Evolutionary conservation across 2,888 invertebrate species (phyloP).

Genomic region (Cylindroiulus punctatus): DNA sequence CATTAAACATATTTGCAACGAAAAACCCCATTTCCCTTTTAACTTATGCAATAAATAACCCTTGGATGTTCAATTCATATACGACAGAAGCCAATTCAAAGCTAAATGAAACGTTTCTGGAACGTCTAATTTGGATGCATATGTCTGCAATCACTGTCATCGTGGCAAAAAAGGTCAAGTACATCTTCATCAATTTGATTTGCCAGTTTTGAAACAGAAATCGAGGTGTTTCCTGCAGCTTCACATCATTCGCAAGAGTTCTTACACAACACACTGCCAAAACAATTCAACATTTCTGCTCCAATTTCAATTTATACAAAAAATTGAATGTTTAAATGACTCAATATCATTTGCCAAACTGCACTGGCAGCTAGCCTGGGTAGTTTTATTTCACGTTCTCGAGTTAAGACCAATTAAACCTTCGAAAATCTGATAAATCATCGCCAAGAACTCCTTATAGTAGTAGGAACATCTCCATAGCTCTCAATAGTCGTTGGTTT

Average conservation of each 20-base stretch:
- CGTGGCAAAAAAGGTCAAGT: background rate
- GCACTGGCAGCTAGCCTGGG: too few species aligned
- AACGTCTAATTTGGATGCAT: background rate
- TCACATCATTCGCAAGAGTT: too few species aligned
- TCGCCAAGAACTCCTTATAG: background rate
- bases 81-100: background rate
- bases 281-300: too few species aligned
- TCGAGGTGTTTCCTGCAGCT: too few species aligned
- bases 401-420: too few species aligned
- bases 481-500: background rate
- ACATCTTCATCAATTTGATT: background rate
- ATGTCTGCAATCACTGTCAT: background rate
- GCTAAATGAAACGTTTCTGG: background rate
- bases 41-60: background rate
- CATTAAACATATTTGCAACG: background rate
- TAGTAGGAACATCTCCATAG: background rate
- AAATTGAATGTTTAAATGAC: too few species aligned
- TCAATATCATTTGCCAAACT: too few species aligned
- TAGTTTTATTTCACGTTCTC: too few species aligned
- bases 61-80: background rate
- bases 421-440: too few species aligned
- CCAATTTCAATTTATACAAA: too few species aligned
- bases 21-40: background rate
- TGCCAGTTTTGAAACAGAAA: background rate
- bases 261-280: too few species aligned